These are phyloP conservation scores for Drosophila niveifrons DNA, from an alignment of 2,888 invertebrate species.

Conservation along the genomic window DNA sequence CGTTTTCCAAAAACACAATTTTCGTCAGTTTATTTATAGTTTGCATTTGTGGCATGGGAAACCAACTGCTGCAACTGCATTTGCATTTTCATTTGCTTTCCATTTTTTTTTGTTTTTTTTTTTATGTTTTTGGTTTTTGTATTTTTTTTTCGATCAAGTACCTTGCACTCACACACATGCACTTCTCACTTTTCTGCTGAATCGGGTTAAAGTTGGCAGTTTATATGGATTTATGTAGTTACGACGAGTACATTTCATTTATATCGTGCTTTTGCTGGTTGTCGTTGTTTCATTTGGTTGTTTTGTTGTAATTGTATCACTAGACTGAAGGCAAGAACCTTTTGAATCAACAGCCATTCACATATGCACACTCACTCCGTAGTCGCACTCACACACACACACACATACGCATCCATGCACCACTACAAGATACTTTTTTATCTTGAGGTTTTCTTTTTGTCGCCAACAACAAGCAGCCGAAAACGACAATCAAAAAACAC, in stretches of 20 bases:
- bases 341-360: constrained; percentile 64
- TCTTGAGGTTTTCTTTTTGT: constrained; percentile 66
- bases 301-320: constrained; percentile 72
- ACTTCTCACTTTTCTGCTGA: constrained; percentile 64
- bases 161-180: constrained; percentile 41
- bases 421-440: constrained; percentile 68
- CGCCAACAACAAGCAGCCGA: constrained; percentile 40
- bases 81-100: constrained; percentile 59
- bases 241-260: constrained; percentile 34
- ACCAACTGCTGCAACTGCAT: constrained; percentile 24
- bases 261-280: constrained; percentile 37
- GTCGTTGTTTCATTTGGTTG: constrained; percentile 34
- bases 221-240: constrained; percentile 41
- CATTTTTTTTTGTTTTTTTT: constrained; percentile 33
- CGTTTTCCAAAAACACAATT: constrained; percentile 49
- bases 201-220: constrained; percentile 44
- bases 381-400: constrained; percentile 16
- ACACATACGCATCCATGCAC: constrained; percentile 26
- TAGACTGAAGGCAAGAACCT: constrained; percentile 77
- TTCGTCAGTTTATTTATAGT: constrained; percentile 51
- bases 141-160: constrained; percentile 32
- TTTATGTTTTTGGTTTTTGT: constrained; percentile 20
- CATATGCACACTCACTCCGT: constrained; percentile 21
- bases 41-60: constrained; percentile 35
- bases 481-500: constrained; percentile 29